Base-by-base conservation (phyloP, 2,888 invertebrate genomes). In the Drosophila paracracens region DNA sequence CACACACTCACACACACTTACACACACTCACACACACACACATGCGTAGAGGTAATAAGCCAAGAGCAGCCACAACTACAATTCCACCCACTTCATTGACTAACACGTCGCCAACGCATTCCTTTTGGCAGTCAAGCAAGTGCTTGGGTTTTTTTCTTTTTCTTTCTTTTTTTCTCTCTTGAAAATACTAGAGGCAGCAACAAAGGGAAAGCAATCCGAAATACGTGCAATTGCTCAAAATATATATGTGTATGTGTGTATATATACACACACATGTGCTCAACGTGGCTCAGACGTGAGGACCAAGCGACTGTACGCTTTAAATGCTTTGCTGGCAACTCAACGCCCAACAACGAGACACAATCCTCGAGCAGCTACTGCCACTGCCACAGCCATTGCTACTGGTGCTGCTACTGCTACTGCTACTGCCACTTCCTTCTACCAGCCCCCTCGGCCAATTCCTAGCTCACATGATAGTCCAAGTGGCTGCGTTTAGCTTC, bases 191-290 rank as follows among this genome's bases (percentile, higher is more conserved):
- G 31, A 71, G 65, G 57, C 61, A 86, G 70, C 77, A 73, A 60
- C 46, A 63, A 69, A 35, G 43, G 48, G 70, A 70, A 74, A 74
- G 70, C 63, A 86, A 85, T 82, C 74, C 75, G 61, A 79, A 81
- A 77, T 83, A 88, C 83, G 88, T 90, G 90, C 81, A 84, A 82
- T 89, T 76, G 81, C 74, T 81, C 77, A 79, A 84, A 84, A 85
- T 79, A 74, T 25, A 16, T 21, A 4, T 46, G 5, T 43, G n/a
- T 21, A 6, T 43, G 11, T n/a, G 2, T 10, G 5, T n/a, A 4
- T 4, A 11, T n/a, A 6, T 11, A 21, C 0, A 2, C 25, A 25
- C 25, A 25, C 2, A 25, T 46, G 16, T 77, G 82, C 68, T 75
- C 60, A 56, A 71, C 65, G 65, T 74, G 71, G 65, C 69, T 54